Evolutionary conservation across 2,797 vertebrate genomes (phyloP).

Genomic region (Synaphobranchus kaupii): DNA sequence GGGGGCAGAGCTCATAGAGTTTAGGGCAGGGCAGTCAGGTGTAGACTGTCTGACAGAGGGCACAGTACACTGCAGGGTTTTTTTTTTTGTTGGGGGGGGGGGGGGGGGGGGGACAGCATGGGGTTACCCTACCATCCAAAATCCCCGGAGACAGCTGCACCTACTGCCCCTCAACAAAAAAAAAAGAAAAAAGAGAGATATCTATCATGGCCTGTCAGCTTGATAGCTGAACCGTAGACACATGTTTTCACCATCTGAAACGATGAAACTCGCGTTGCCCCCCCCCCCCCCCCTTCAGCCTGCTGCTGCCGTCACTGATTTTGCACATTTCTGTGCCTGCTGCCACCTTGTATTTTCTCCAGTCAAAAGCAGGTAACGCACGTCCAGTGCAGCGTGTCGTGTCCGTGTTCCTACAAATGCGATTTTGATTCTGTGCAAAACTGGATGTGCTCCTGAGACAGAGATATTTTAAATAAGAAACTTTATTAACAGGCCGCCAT

Average conservation of each 20-base stretch:
- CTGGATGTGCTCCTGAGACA: neutral
- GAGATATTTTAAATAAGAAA: neutral
- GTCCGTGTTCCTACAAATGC: neutral
- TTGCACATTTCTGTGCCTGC: neutral
- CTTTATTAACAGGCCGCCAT: too few relatives aligned
- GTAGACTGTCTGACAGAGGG: conserved; percentile 56
- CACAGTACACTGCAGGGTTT: conserved; percentile 44
- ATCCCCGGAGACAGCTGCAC: conserved; percentile 44
- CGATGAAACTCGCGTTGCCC: neutral
- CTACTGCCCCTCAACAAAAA: neutral
- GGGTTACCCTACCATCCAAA: conserved; percentile 34
- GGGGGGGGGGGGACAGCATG: neutral
- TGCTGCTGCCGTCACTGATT: neutral
- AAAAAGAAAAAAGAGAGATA: neutral
- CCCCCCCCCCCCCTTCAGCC: neutral
- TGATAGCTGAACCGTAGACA: neutral
- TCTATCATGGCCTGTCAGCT: neutral
- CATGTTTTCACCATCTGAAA: neutral
- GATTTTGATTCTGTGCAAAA: neutral
- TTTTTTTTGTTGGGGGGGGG: too few relatives aligned
- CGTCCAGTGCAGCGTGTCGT: neutral
- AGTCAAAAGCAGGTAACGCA: neutral
- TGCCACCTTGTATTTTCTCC: neutral
- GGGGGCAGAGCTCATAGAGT: conserved; percentile 23
- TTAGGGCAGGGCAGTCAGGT: conserved; percentile 55